Conservation (phyloP, 2,113 vertebrate genomes). For the Heteronetta atricapilla region DNA sequence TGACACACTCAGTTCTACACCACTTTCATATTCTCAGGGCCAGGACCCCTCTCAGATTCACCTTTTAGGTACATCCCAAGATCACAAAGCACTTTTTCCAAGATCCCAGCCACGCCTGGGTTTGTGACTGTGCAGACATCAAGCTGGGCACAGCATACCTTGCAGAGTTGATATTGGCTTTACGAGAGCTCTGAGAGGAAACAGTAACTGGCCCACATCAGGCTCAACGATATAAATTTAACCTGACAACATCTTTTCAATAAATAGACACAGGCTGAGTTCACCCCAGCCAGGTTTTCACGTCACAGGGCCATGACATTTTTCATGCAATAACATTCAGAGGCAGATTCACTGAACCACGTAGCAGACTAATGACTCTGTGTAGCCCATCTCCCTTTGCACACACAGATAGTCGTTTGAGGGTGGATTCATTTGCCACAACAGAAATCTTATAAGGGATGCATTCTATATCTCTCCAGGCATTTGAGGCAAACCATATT, state of each 20-base stretch:
- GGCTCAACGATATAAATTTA: not conserved
- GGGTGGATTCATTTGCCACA: constrained; percentile 3
- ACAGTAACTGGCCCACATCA: not conserved
- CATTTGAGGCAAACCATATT: not conserved
- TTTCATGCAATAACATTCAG: not conserved
- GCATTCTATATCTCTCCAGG: not conserved
- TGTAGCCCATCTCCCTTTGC: not conserved
- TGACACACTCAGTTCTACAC: not conserved
- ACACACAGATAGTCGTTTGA: not conserved
- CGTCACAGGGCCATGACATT: not conserved
- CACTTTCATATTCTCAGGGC: not conserved
- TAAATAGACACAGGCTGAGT: not conserved
- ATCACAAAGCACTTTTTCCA: not conserved
- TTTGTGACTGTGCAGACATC: fast-evolving
- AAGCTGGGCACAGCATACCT: not conserved
- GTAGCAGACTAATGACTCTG: not conserved
- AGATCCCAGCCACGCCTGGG: not conserved
- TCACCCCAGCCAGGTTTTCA: not conserved
- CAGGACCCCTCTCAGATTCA: not conserved
- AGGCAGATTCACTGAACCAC: not conserved
- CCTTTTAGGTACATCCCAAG: not conserved
- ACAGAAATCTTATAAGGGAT: not conserved
- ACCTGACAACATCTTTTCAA: not conserved
- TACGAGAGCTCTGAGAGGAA: not conserved
- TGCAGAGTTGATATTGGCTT: not conserved